phyloP scores from a whole-genome alignment of 2,888 invertebrate genomes.

The Phengaris arion region DNA sequence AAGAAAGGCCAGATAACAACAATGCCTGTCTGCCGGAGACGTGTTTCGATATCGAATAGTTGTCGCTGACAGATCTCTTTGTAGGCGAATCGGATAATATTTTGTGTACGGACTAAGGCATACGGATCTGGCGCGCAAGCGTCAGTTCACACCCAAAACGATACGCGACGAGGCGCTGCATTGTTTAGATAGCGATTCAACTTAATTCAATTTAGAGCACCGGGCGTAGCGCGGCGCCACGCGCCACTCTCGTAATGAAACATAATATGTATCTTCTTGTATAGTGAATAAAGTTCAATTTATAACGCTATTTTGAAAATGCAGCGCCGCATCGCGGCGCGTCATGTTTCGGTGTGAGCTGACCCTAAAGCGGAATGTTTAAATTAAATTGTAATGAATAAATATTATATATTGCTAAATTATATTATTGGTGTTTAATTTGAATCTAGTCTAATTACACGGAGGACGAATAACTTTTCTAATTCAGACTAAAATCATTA shows the following conservation, averaged over 20 bases:
- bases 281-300: too few relatives aligned
- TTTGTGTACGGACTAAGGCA: background rate
- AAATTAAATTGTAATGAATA: background rate
- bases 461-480: background rate
- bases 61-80: slow-evolving; percentile 8
- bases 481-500: background rate
- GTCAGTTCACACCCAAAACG: too few relatives aligned
- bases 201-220: too few relatives aligned
- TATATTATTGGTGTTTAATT: background rate
- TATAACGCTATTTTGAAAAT: too few relatives aligned
- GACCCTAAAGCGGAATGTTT: background rate
- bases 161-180: too few relatives aligned
- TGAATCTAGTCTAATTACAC: background rate
- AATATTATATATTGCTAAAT: background rate
- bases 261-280: too few relatives aligned
- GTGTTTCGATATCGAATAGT: slow-evolving; percentile 21
- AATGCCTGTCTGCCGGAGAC: slow-evolving; percentile 7
- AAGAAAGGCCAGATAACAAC: background rate
- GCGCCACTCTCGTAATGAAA: too few relatives aligned
- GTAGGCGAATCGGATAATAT: background rate
- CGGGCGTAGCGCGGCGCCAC: too few relatives aligned
- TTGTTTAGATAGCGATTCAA: too few relatives aligned
- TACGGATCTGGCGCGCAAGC: background rate
- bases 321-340: too few relatives aligned
- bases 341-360: too few relatives aligned